Conservation (phyloP, 2,888 invertebrate species). For the Agriopis leucophaearia region DNA sequence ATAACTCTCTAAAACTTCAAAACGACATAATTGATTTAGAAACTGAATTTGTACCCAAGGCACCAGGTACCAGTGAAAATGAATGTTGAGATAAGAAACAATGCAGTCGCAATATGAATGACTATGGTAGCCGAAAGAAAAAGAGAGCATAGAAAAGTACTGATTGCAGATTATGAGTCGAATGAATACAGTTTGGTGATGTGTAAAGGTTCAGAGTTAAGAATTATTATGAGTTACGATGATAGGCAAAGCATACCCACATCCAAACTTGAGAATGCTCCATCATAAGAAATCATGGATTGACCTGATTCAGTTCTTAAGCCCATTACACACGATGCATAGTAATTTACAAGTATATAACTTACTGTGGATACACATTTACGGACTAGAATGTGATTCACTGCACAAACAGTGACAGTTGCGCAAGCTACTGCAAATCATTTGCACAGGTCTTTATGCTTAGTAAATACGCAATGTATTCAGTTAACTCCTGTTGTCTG, state of each 20-base stretch:
- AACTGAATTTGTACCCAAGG: neutral
- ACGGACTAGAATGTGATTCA: no score
- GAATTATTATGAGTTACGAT: slow-evolving; percentile 8
- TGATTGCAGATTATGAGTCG: slow-evolving; percentile 6
- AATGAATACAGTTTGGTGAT: neutral
- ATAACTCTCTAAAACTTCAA: no score
- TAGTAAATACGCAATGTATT: no score
- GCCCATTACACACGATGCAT: neutral
- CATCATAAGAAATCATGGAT: neutral
- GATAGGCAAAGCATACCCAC: slow-evolving; percentile 21
- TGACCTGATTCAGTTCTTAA: slow-evolving; percentile 30
- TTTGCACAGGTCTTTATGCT: no score
- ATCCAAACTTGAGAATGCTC: slow-evolving; percentile 3
- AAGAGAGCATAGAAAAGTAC: slow-evolving; percentile 23
- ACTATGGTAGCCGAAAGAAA: slow-evolving; percentile 6
- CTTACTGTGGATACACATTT: no score
- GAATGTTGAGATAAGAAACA: slow-evolving; percentile 6
- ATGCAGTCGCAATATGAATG: slow-evolving; percentile 1
- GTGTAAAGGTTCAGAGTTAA: slow-evolving; percentile 8
- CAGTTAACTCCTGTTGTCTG: no score
- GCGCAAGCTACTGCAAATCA: no score
- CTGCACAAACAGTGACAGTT: no score
- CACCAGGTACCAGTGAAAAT: neutral
- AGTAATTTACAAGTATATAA: no score
- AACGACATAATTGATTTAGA: neutral